Percentiles rank a stretch among this genome's conserved stretches.
Conservation (phyloP, 2,888 invertebrate species). For the Argyra leucocephala region DNA sequence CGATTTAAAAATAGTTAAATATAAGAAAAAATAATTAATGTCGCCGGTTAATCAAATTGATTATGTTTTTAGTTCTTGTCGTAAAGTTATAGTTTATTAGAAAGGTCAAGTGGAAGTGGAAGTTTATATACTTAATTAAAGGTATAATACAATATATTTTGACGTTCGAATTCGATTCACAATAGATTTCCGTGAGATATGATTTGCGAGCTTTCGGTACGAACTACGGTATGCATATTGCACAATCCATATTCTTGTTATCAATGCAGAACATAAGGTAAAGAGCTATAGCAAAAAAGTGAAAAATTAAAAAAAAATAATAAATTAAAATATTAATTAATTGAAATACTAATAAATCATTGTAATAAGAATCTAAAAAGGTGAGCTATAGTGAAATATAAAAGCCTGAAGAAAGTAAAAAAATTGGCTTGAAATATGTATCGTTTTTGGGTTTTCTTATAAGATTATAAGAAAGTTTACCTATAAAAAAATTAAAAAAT, state of each 20-base stretch:
- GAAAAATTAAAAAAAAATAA: background rate
- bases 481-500: background rate
- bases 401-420: background rate
- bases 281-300: background rate
- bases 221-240: slow-evolving; percentile 1
- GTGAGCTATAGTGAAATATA: background rate
- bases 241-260: slow-evolving; percentile 3
- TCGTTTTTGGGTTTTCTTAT: background rate
- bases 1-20: background rate
- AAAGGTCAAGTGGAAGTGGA: slow-evolving; percentile 6
- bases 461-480: background rate
- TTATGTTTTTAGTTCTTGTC: background rate
- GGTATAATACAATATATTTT: background rate
- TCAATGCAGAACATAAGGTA: background rate
- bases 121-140: slow-evolving; percentile 1
- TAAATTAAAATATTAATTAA: background rate
- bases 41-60: slow-evolving; percentile 1
- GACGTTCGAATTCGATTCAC: background rate
- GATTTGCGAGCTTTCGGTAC: slow-evolving; percentile 3
- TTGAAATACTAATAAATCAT: no score
- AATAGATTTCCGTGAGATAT: background rate
- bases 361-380: no score
- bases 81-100: slow-evolving; percentile 1
- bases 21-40: background rate
- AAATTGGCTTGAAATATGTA: background rate